Conservation (phyloP, 2,888 invertebrate genomes). For the Nomada hirtipes region DNA sequence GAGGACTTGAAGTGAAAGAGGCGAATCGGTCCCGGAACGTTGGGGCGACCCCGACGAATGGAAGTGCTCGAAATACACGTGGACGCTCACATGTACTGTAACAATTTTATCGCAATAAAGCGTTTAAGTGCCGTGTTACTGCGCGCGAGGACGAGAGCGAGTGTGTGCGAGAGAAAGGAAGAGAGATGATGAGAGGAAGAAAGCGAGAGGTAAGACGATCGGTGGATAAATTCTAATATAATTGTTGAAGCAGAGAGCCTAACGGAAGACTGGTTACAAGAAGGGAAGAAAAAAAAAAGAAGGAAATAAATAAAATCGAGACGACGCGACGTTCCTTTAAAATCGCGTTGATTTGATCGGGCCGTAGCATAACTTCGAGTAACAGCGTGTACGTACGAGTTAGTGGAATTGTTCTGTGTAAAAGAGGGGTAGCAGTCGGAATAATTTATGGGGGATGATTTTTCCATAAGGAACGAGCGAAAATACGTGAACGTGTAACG, state of each 20-base stretch:
- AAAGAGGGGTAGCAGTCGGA: conserved; percentile 11
- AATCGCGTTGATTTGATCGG: conserved; percentile 51
- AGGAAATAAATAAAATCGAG: conserved; percentile 53
- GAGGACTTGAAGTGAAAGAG: conserved; percentile 82
- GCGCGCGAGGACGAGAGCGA: not conserved
- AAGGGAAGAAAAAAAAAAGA: conserved; percentile 42
- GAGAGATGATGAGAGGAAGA: not conserved
- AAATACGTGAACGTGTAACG: conserved; percentile 29
- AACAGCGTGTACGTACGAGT: conserved; percentile 30
- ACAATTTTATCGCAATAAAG: conserved; percentile 57
- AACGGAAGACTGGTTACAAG: conserved; percentile 62
- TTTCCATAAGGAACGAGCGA: not conserved
- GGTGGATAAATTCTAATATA: conserved; percentile 38
- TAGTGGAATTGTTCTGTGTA: conserved; percentile 31
- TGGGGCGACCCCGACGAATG: conserved; percentile 15
- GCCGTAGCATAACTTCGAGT: conserved; percentile 39
- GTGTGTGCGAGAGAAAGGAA: not conserved
- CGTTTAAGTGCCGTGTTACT: conserved; percentile 48
- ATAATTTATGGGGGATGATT: conserved; percentile 22
- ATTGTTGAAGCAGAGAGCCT: conserved; percentile 57
- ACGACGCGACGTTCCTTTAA: conserved; percentile 71
- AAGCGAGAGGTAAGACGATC: conserved; percentile 10
- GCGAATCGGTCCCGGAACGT: conserved; percentile 20
- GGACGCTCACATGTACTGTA: conserved; percentile 36
- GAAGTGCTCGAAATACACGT: conserved; percentile 50